Evolutionary conservation across 2,113 vertebrate species (phyloP), one percentile per base, ranked within the genome.

Genomic region (Oxyura jamaicensis): DNA sequence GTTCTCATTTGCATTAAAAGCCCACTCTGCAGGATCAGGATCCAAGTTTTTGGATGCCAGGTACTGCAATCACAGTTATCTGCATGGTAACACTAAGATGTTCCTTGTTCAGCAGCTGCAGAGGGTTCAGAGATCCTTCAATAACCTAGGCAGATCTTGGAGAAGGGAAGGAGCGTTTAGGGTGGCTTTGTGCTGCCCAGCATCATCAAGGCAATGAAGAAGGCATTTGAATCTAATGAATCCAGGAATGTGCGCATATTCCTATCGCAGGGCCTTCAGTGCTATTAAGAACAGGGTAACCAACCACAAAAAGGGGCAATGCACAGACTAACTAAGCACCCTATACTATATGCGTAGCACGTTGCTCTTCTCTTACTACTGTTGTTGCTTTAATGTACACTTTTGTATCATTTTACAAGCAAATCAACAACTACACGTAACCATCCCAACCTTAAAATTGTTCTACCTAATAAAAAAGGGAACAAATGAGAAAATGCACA

Each of bases 271-370:
- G 41, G 76, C 16, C 31, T 62, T 39, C 46, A 41, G 63, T 8
- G 17, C 52, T 62, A 26, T 3, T 12, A 44, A 26, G 35, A 39
- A 77, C 8, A 53, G n/a, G 19, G 62, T 23, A 67, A 69, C 42
- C 5, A 0, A 8, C 22, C 58, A 13, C 68, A 65, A 50, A 67
- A 71, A 5, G 0, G 1, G 29, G 52, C 19, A 53, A 39, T 8
- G 36, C 35, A 15, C 1, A 15, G 25, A 76, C 22, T 0, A 81
- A 35, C 39, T 65, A 13, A 0, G 1, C 15, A 41, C 13, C 42
- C 55, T 39, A 35, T 14, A n/a, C 14, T 12, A 3, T 0, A 6
- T 29, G 6, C 2, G 25, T 7, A 83, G 39, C 20, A 59, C 9
- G 20, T 12, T 60, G 59, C 50, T 73, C 35, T 56, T 39, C 39